Conservation (phyloP, 2,888 invertebrate species). For the Dryocosmus kuriphilus region DNA sequence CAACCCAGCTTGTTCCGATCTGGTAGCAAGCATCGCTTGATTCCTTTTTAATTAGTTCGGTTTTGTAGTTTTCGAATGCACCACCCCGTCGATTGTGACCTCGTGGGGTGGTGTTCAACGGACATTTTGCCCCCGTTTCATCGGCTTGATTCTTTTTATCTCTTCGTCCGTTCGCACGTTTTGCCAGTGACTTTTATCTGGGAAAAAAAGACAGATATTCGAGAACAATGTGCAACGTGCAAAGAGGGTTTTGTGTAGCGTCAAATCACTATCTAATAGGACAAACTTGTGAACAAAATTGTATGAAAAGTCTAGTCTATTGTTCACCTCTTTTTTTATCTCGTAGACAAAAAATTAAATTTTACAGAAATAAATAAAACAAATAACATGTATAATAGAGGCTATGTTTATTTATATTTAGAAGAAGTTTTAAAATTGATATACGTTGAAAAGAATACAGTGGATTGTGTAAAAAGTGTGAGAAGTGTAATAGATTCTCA, state of each 20-base stretch:
- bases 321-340: constrained; percentile 28
- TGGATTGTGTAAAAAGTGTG: too few species aligned
- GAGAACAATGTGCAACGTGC: constrained; percentile 17
- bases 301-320: neutral
- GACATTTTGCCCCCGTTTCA: constrained; percentile 20
- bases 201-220: constrained; percentile 5
- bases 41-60: constrained; percentile 73
- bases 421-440: too few species aligned
- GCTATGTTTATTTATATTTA: too few species aligned
- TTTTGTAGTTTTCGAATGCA: constrained; percentile 68
- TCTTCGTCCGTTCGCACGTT: constrained; percentile 24
- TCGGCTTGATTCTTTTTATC: constrained; percentile 19
- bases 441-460: too few species aligned
- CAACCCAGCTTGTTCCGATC: constrained; percentile 40
- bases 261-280: constrained; percentile 11
- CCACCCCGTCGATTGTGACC: constrained; percentile 55
- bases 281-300: neutral
- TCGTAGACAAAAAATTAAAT: too few species aligned
- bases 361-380: too few species aligned
- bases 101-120: constrained; percentile 21
- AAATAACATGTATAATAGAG: too few species aligned
- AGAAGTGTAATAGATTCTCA: too few species aligned
- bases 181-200: constrained; percentile 2
- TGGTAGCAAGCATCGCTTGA: constrained; percentile 58
- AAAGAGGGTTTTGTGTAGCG: constrained; percentile 6